These are phyloP conservation scores for Apodemus sylvaticus DNA, from an alignment of 2,113 vertebrate genomes.

Conservation along the genomic window DNA sequence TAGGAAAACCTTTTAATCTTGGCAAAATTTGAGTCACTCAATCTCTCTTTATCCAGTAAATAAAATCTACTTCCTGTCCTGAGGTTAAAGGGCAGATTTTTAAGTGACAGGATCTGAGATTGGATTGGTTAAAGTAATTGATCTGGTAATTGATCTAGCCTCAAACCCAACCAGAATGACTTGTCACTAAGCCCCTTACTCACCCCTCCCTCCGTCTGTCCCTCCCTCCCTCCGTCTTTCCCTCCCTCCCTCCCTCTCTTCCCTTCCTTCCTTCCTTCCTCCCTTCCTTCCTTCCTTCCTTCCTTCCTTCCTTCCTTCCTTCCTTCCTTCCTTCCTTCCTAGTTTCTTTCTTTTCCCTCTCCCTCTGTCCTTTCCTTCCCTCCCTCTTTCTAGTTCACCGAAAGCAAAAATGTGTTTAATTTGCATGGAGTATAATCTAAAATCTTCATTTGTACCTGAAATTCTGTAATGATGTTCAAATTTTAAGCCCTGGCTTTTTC, in stretches of 20 bases:
- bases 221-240: too few species aligned
- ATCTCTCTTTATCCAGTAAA: background rate
- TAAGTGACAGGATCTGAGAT: background rate
- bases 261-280: too few species aligned
- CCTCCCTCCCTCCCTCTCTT: too few species aligned
- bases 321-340: too few species aligned
- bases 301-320: too few species aligned
- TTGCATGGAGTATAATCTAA: conserved; percentile 30
- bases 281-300: too few species aligned
- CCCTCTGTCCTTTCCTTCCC: too few species aligned
- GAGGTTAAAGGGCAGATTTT: background rate
- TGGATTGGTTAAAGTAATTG: background rate
- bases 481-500: background rate
- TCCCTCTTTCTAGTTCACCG: background rate
- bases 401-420: background rate
- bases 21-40: background rate
- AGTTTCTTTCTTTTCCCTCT: too few species aligned
- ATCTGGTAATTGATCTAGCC: background rate
- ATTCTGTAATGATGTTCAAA: conserved; percentile 41
- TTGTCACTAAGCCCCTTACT: background rate
- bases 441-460: conserved; percentile 48
- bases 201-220: rapidly evolving
- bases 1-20: background rate
- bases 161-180: background rate
- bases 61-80: background rate